These are phyloP conservation scores for Parochlus steinenii DNA, from an alignment of 2,888 invertebrate genomes.

Conservation along the genomic window DNA sequence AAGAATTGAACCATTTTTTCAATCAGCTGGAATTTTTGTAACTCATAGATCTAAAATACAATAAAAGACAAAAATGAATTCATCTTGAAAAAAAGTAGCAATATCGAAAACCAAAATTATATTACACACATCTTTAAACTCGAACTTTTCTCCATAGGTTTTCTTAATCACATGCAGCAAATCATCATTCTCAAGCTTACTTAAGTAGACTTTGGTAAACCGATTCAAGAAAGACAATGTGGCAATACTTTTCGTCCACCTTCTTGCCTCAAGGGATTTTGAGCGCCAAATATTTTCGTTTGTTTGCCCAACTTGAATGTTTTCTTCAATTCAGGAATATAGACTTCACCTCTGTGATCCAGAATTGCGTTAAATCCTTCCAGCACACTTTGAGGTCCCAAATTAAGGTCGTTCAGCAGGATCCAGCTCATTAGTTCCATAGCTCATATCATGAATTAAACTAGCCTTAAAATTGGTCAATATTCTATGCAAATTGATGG, in stretches of 20 bases:
- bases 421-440: no score
- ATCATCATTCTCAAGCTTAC: constrained; percentile 47
- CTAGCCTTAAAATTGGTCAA: no score
- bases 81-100: no score
- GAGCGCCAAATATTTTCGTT: constrained; percentile 90
- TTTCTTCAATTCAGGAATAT: constrained; percentile 82
- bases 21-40: constrained; percentile 41
- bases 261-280: constrained; percentile 92
- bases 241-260: constrained; percentile 92
- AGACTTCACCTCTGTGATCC: constrained; percentile 93
- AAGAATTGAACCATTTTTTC: constrained; percentile 66
- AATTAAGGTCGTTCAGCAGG: constrained; percentile 89
- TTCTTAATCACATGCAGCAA: constrained; percentile 30
- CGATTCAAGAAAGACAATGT: constrained; percentile 88
- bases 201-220: constrained; percentile 76
- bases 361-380: constrained; percentile 98
- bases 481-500: no score
- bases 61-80: no score
- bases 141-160: constrained; percentile 21
- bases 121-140: no score
- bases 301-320: constrained; percentile 59
- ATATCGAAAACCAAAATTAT: no score
- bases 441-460: no score
- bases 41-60: constrained; percentile 45
- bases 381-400: constrained; percentile 94